Conservation (phyloP, 1,140 invertebrate genomes). For the Dysdera silvatica region DNA sequence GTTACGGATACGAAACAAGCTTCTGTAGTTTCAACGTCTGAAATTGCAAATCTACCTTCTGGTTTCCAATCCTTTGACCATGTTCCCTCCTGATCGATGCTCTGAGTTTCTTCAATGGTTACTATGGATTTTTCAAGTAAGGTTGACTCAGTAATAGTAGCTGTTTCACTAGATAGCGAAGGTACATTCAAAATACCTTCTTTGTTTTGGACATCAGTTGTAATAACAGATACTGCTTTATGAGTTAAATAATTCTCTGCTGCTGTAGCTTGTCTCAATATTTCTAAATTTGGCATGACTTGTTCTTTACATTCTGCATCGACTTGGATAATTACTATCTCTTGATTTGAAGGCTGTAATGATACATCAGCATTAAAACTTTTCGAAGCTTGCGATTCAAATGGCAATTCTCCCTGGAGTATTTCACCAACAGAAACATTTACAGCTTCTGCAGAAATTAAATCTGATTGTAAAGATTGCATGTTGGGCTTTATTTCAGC, state of each 20-base stretch:
- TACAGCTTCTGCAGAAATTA: conserved; percentile 22
- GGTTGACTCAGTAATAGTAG: neutral
- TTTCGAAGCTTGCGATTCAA: neutral
- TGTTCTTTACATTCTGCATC: conserved; percentile 12
- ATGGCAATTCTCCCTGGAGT: conserved; percentile 10
- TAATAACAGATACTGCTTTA: conserved; percentile 16
- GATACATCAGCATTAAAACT: conserved; percentile 8
- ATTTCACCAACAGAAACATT: conserved; percentile 2
- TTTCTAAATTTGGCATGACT: neutral
- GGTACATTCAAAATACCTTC: neutral
- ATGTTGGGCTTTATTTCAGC: conserved; percentile 7
- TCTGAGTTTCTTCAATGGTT: neutral
- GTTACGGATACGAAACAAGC: conserved; percentile 14
- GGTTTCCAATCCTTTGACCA: conserved; percentile 27
- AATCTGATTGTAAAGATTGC: conserved; percentile 2
- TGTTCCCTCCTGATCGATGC: conserved; percentile 20
- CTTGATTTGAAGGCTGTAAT: neutral
- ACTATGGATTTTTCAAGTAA: conserved; percentile 1
- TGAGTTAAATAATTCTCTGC: conserved; percentile 4
- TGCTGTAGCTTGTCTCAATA: neutral
- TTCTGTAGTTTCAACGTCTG: conserved; percentile 15
- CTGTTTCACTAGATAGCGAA: neutral
- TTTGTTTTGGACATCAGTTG: conserved; percentile 4
- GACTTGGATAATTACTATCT: neutral
- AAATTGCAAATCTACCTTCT: conserved; percentile 7